Evolutionary conservation across 1,140 invertebrate species (phyloP), one percentile per base, ranked within the genome.

Genomic region (Drosophila novamexicana): DNA sequence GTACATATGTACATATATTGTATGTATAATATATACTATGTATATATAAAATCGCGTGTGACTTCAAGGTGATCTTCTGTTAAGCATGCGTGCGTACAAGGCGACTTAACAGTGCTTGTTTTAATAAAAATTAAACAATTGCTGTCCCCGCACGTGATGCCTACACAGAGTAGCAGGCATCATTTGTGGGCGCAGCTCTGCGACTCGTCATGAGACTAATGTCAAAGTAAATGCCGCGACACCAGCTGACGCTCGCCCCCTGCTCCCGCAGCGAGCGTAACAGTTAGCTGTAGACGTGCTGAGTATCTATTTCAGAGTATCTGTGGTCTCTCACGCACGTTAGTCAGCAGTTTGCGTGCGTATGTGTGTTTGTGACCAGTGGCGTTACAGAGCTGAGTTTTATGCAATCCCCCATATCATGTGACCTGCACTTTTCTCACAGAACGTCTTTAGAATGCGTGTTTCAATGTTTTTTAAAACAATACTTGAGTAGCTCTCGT

Each of bases 321-420:
- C 29, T 64, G 39, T 75, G 63, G 62, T 86, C 79, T 81, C 67
- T 86, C 68, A 85, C 77, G 65, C 77, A 77, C 36, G 62, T 47
- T 64, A 70, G 36, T 77, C 74, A 72, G 54, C 66, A 77, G 75
- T 73, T 69, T 57, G 75, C 68, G 45, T 74, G 22, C 14, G 44
- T 18, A 18, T 12, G 59, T 52, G 32, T 14, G 12, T 53, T 4
- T 37, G 32, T 12, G 37, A 44, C 29, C 72, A 66, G 57, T 62
- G 45, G 50, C 62, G 62, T 67, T 54, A 75, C 77, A 70, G 82
- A 86, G 82, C 77, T 78, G 68, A 88, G 76, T 88, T 88, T 81
- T 88, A 88, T 88, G 83, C 83, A 88, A 86, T 79, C 74, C 58
- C 29, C 44, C 52, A 62, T 77, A 88, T 88, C 83, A 88, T 88